Evolutionary conservation across 1,140 invertebrate genomes (phyloP).

Genomic region (Drosophila ercepeae): DNA sequence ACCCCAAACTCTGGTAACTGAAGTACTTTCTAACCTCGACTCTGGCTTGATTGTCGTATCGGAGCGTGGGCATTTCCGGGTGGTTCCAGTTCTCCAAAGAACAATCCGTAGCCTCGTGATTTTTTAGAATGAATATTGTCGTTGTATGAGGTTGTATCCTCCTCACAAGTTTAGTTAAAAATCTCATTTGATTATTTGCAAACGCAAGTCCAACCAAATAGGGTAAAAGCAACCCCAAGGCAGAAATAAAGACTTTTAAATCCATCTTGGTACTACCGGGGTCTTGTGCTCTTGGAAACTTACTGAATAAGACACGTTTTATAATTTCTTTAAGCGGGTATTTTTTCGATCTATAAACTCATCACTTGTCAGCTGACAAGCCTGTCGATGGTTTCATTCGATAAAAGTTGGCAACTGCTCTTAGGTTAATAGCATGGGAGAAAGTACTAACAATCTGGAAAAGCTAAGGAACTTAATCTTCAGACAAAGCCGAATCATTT

Average conservation of each 20-base stretch:
- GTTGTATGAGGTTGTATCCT: too few species aligned
- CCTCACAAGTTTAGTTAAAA: conserved; percentile 3
- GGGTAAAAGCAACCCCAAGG: neutral
- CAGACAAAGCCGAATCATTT: too few species aligned
- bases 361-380: neutral
- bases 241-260: neutral
- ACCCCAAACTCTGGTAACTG: neutral
- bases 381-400: neutral
- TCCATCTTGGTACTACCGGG: neutral
- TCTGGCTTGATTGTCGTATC: neutral
- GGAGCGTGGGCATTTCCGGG: conserved; percentile 10
- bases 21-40: neutral
- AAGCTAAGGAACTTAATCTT: too few species aligned
- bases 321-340: neutral
- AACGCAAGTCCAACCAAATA: neutral
- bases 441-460: too few species aligned
- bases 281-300: too few species aligned
- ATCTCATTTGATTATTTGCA: neutral
- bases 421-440: too few species aligned
- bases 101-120: conserved; percentile 3
- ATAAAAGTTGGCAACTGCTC: neutral
- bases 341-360: neutral
- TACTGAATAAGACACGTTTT: neutral
- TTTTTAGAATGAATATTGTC: conserved; percentile 20
- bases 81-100: neutral